Base-by-base conservation (phyloP, 2,888 invertebrate genomes). In the Ophonus ardosiacus region DNA sequence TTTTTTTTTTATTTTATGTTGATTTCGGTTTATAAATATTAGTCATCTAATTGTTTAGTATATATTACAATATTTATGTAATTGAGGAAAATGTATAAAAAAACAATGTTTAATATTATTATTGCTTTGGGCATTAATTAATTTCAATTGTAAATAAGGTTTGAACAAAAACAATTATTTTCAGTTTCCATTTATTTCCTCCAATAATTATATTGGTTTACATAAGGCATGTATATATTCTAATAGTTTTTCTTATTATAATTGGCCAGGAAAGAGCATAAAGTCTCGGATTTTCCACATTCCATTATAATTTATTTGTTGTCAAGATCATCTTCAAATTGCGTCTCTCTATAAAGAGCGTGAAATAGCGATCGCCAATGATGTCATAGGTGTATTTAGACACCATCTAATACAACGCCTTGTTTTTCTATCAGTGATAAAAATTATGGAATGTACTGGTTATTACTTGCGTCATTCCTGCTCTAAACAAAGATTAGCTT, bases 371-470 rank as follows among this genome's bases (percentile, higher is more conserved):
- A 68, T 68, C 68, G 43, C 18, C 40, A 43, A 57, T 83, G 83
- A 83, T 74, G 74, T 83, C 83, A 83, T 74, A 31, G 40, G 18
- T 76, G 74, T 74, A 83, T 83, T 61, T 76, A 83, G 59, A 59
- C 61, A 13, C 43, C 43, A 13, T 51, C 10, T 51, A 83, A 82
- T 5, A 83, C 59, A 83, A 61, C 40, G 56, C 43, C 40, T 31
- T 61, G 81, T 81, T 81, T 81, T 81, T 81, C 59, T 83, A 83
- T 74, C 71, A 61, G 43, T 76, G 83, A 83, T 83, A 83, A 83
- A 83, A 83, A 76, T 40, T 76, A 59, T 83, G 71, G 76, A 76
- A 83, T 71, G 68, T 82, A 65, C 40, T 79, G 61, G 59, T 81
- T 81, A 81, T 81, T 63, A 65, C 61, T 83, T 71, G 59, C 74